Evolutionary conservation across 2,888 invertebrate genomes (phyloP), one percentile per base, ranked within the genome.

Genomic region (Macrosoma leucophasiata): DNA sequence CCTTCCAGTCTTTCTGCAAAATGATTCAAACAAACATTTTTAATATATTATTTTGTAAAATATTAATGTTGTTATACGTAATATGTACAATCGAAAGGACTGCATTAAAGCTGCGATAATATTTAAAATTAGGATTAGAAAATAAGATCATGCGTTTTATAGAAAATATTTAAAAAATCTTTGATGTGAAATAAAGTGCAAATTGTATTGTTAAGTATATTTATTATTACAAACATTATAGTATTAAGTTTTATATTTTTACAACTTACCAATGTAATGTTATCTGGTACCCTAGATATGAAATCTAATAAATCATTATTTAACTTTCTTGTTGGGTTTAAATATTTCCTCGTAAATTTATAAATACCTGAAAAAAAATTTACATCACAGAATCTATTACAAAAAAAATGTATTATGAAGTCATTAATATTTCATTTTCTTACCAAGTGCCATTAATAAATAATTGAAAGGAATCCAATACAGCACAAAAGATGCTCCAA

Each of bases 271-370:
- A 76, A 58, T 49, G 64, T 59, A 48, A 65, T 69, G 39, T 74
- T 69, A 37, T 82, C 79, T 2, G 82, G 82, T 48, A 82, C 53
- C 42, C 76, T 65, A 13, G 78, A 72, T 29, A 84, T 47, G 39
- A 78, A 84, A 39, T 84, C 81, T 28, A 78, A 48, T 37, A 84
- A 40, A 50, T 81, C 82, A 40, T 82, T 81, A 38, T 84, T 82
- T 27, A 59, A 52, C 27, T 58, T 53, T 52, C 78, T 64, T 9
- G 61, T 52, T 29, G 82, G 78, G 41, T 79, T 58, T 19, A 77
- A 41, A 33, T 61, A 66, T 50, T 78, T 82, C 45, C 82, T 69
- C 18, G 51, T 54, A 43, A 69, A 84, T 54, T 82, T 84, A 42
- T 70, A 77, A 24, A 71, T 46, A 17, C 79, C 82, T 82, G 48